These are phyloP conservation scores for Ditula angustiorana DNA, from an alignment of 2,888 invertebrate genomes.

Conservation along the genomic window DNA sequence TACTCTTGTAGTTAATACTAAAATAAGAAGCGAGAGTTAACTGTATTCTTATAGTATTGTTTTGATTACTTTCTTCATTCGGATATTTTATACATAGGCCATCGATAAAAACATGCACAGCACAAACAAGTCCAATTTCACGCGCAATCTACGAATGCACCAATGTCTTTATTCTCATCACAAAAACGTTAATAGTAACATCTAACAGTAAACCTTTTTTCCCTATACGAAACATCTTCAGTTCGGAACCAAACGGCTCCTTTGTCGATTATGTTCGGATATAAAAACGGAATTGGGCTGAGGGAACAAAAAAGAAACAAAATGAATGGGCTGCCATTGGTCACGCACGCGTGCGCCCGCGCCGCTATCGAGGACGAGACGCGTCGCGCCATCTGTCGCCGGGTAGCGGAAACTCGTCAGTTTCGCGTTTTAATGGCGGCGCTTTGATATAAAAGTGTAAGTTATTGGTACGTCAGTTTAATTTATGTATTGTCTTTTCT, in stretches of 20 bases:
- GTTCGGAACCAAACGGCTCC: conserved; percentile 66
- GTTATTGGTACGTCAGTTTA: background rate
- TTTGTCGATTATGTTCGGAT: conserved; percentile 76
- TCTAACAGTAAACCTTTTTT: conserved; percentile 62
- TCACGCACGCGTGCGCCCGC: conserved; percentile 57
- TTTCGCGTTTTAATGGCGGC: background rate
- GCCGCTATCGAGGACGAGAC: conserved; percentile 40
- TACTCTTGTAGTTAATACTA: background rate
- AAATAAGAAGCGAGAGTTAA: background rate
- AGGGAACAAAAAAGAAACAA: conserved; percentile 66
- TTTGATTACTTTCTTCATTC: background rate
- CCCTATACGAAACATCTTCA: conserved; percentile 59
- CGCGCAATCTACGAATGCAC: conserved; percentile 44
- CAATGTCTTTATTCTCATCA: conserved; percentile 30
- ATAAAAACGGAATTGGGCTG: conserved; percentile 74
- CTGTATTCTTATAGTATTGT: background rate
- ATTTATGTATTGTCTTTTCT: background rate
- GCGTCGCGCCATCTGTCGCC: conserved; percentile 48
- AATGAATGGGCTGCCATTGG: conserved; percentile 59
- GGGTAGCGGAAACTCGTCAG: conserved; percentile 24
- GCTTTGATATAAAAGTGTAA: conserved; percentile 13
- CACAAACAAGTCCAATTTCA: conserved; percentile 31
- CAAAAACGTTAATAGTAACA: conserved; percentile 29
- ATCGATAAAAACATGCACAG: conserved; percentile 11
- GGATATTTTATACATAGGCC: background rate